A percentile compares a stretch with the other conserved stretches of the same genome.
Conservation (phyloP, 2,888 invertebrate species). For the Philaethria dido region DNA sequence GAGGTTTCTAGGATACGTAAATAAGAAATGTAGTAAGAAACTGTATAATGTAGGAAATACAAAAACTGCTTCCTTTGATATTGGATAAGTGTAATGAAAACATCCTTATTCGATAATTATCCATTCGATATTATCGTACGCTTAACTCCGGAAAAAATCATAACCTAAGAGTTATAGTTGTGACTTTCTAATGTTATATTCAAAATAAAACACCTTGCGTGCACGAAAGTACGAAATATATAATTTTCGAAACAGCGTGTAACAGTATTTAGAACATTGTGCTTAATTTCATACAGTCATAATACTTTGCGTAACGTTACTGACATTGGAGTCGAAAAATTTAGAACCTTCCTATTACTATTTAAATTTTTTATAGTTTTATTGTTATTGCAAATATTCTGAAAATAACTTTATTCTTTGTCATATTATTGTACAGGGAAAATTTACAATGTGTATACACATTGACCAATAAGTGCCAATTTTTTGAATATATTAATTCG, state of each 20-base stretch:
- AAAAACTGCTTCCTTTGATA: constrained; percentile 33
- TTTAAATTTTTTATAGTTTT: neutral
- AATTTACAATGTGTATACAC: no score
- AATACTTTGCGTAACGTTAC: neutral
- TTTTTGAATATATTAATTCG: no score
- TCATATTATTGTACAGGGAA: no score
- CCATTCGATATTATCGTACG: constrained; percentile 31
- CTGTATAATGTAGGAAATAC: constrained; percentile 26
- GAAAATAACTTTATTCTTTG: no score
- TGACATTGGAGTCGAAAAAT: neutral
- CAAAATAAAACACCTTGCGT: constrained; percentile 22
- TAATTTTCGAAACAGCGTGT: constrained; percentile 24
- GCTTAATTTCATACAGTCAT: constrained; percentile 8
- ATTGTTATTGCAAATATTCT: neutral
- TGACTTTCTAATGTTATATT: constrained; percentile 35
- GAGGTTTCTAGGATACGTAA: constrained; percentile 5
- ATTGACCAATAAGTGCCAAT: no score
- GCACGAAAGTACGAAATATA: constrained; percentile 22
- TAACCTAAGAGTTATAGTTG: constrained; percentile 7
- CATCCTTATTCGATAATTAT: constrained; percentile 34
- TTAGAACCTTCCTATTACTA: neutral
- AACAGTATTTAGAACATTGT: constrained; percentile 18
- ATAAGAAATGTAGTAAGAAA: neutral
- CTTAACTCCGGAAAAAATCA: constrained; percentile 24
- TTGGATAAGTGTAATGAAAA: constrained; percentile 31